A percentile compares a stretch with the other conserved stretches of the same genome.
These are phyloP conservation scores for Actinostola sp. DNA, from an alignment of 92 coral and sea anemone species.

Conservation along the genomic window DNA sequence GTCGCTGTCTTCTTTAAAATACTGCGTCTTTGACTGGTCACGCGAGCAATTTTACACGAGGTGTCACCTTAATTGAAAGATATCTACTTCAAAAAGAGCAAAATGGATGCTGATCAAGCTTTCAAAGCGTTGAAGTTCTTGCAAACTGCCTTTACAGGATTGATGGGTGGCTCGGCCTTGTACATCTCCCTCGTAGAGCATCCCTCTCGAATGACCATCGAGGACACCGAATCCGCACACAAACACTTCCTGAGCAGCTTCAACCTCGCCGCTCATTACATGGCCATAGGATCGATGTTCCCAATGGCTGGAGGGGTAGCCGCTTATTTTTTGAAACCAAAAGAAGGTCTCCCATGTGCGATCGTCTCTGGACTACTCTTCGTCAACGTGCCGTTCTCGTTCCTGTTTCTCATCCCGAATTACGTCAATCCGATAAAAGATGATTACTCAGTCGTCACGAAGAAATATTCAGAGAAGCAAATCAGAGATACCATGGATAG, in stretches of 20 bases:
- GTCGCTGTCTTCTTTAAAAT: too few species aligned
- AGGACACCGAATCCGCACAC: slow-evolving; percentile 57
- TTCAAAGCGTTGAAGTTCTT: slow-evolving; percentile 51
- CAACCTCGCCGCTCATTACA: slow-evolving; percentile 51
- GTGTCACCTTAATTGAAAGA: too few species aligned
- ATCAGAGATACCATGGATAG: slow-evolving; percentile 57
- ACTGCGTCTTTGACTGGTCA: too few species aligned
- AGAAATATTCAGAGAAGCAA: slow-evolving; percentile 51
- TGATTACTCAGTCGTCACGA: slow-evolving; percentile 43
- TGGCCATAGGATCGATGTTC: slow-evolving; percentile 65
- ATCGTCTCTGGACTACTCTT: slow-evolving; percentile 46
- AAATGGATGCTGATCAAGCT: slow-evolving; percentile 55
- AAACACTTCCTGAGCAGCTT: slow-evolving; percentile 62
- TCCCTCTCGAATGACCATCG: slow-evolving; percentile 69
- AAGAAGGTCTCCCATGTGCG: slow-evolving; percentile 60
- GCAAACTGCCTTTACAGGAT: slow-evolving; percentile 57
- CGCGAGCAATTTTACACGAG: too few species aligned
- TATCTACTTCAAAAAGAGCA: neutral
- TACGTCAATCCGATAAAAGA: slow-evolving; percentile 58
- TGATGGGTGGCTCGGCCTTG: slow-evolving; percentile 62
- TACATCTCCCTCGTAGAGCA: slow-evolving; percentile 67
- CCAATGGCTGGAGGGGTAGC: slow-evolving; percentile 59
- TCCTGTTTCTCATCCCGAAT: slow-evolving; percentile 50
- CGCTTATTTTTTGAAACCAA: slow-evolving; percentile 45
- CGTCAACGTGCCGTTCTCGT: slow-evolving; percentile 60